phyloP scores from a whole-genome alignment of 2,888 invertebrate genomes.

The Suillia variegata region DNA sequence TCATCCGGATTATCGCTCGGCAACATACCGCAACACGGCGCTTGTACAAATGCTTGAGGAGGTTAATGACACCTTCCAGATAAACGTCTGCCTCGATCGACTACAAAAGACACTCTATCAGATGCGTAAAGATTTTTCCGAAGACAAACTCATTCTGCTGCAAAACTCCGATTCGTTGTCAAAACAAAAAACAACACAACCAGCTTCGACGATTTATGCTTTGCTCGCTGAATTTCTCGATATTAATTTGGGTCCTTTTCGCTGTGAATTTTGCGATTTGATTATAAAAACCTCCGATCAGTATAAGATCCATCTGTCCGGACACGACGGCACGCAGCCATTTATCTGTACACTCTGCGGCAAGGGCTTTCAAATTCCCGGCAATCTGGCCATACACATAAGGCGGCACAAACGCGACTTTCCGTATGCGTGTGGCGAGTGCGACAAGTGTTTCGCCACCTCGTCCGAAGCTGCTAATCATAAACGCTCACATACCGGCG shows the following conservation, averaged over 20 bases:
- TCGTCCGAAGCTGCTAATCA: conserved; percentile 54
- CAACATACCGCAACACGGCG: conserved; percentile 45
- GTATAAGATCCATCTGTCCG: conserved; percentile 47
- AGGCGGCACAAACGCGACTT: conserved; percentile 48
- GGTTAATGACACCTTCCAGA: conserved; percentile 37
- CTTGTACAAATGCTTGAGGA: conserved; percentile 46
- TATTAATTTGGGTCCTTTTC: conserved; percentile 47
- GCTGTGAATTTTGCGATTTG: conserved; percentile 41
- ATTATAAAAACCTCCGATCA: conserved; percentile 52
- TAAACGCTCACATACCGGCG: conserved; percentile 50
- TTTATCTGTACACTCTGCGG: conserved; percentile 51
- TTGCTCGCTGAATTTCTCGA: conserved; percentile 42
- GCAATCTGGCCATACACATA: conserved; percentile 50
- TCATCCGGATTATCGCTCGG: conserved; percentile 52
- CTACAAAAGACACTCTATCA: conserved; percentile 48
- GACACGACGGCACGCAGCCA: conserved; percentile 48
- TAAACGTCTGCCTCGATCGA: conserved; percentile 34
- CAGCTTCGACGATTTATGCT: conserved; percentile 35
- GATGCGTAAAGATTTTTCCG: conserved; percentile 44
- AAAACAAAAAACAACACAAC: background rate
- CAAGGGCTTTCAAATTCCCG: conserved; percentile 50
- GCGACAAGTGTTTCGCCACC: conserved; percentile 50
- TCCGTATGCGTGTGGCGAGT: conserved; percentile 50
- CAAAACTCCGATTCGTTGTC: conserved; percentile 22
- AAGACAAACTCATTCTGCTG: conserved; percentile 43